A percentile compares a stretch with the other conserved stretches of the same genome.
phyloP scores from a whole-genome alignment of 2,888 invertebrate species.

The Ochropacha duplaris region DNA sequence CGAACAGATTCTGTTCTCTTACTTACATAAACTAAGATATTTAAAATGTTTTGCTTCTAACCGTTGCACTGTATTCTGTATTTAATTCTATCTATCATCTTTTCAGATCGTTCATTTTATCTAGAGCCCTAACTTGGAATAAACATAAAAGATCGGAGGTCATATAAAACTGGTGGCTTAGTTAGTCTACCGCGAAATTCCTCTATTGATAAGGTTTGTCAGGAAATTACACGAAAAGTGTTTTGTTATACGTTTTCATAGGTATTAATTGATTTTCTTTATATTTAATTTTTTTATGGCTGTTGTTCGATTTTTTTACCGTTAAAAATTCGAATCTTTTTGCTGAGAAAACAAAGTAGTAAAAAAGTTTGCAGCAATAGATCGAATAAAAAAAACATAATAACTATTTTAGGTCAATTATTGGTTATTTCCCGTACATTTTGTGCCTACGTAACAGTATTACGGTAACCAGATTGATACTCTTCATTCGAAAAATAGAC shows the following conservation, averaged over 20 bases:
- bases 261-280: slow-evolving; percentile 21
- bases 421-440: too few relatives aligned
- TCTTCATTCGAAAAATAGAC: too few relatives aligned
- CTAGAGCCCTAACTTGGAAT: neutral
- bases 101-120: neutral
- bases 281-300: neutral
- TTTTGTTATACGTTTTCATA: slow-evolving; percentile 17
- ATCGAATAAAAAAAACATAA: too few relatives aligned
- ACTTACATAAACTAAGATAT: slow-evolving; percentile 65
- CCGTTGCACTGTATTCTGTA: slow-evolving; percentile 17
- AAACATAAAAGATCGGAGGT: neutral
- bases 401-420: too few relatives aligned
- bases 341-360: too few relatives aligned
- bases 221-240: slow-evolving; percentile 10
- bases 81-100: slow-evolving; percentile 8
- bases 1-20: slow-evolving; percentile 49
- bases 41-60: slow-evolving; percentile 50
- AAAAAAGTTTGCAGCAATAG: too few relatives aligned
- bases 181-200: neutral
- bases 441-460: too few relatives aligned
- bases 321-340: too few relatives aligned
- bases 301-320: too few relatives aligned
- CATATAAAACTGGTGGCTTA: neutral
- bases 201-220: neutral
- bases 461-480: too few relatives aligned